Base-by-base conservation (phyloP, 2,797 vertebrate species). In the Rhinophrynus dorsalis region DNA sequence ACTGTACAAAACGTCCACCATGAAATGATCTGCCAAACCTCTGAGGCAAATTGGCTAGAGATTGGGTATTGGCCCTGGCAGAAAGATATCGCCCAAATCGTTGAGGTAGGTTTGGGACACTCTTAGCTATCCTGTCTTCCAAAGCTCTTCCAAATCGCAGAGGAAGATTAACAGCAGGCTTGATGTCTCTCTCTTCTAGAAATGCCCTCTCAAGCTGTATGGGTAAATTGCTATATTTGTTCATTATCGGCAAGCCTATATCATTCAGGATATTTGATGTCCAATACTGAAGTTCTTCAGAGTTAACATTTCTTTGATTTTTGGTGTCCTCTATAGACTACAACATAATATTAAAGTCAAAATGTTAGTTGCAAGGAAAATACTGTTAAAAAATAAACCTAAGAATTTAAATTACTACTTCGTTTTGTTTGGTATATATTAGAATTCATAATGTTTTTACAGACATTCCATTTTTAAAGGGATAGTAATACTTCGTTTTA, bases 91-190 rank as follows among this genome's bases (percentile, higher is more conserved):
- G 84, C 26, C 78, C 85, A 77, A 78, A 81, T 56, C 84, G 85
- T 18, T 79, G 74, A 51, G 86, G 70, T 48, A 81, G 75, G 56
- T 82, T 81, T 35, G 75, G 71, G 48, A 48, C 4, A 3, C 0
- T 58, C 38, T 77, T 78, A 2, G 18, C 44, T 18, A 70, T 44
- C 20, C 45, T 75, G 0, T 78, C 75, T 61, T 64, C 68, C 73
- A 65, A 74, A 35, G 78, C 80, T 81, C 86, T 87, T 66, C 86
- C 88, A 76, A 87, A 87, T 74, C 85, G 79, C 61, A 88, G 73
- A 56, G 86, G 87, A 55, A 88, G 74, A 66, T 80, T 84, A 77
- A 74, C 68, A 23, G 71, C 63, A 18, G 77, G 74, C 52, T 82
- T 77, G 11, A 80, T 58, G 21, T 76, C 77, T 70, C 81, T 86